Conservation (phyloP, 35 echinoderm and acorn worm genomes). For the Ophioderma brevispina region DNA sequence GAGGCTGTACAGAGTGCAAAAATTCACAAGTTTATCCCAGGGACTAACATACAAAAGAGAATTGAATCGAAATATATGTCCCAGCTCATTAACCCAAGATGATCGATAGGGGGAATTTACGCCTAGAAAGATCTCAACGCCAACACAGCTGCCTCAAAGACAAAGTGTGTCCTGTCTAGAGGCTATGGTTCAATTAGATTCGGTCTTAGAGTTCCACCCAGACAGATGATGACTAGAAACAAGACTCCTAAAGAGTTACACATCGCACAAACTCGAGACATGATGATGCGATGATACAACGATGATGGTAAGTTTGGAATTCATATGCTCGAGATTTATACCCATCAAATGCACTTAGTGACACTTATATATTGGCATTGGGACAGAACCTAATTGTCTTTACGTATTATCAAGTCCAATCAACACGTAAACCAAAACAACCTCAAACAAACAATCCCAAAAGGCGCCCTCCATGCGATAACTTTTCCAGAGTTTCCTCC, state of each 20-base stretch:
- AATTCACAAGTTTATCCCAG: constrained; percentile 71
- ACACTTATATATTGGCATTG: background rate
- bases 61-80: constrained; percentile 83
- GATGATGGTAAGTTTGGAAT: too few relatives aligned
- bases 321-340: background rate
- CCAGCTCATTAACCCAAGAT: constrained; percentile 88
- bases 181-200: constrained; percentile 37
- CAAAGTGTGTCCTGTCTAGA: constrained; percentile 62
- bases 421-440: constrained; percentile 28
- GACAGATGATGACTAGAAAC: constrained; percentile 32
- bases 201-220: constrained; percentile 41
- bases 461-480: constrained; percentile 54
- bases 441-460: constrained; percentile 4
- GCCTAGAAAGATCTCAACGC: background rate
- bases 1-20: constrained; percentile 71
- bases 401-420: background rate
- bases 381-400: background rate
- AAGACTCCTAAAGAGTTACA: too few relatives aligned
- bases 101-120: constrained; percentile 11
- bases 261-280: too few relatives aligned
- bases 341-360: background rate
- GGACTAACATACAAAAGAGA: constrained; percentile 74
- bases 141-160: constrained; percentile 14
- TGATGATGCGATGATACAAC: too few relatives aligned
- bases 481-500: constrained; percentile 30